Base-by-base conservation (phyloP, 2,888 invertebrate species). In the Nezara viridula region DNA sequence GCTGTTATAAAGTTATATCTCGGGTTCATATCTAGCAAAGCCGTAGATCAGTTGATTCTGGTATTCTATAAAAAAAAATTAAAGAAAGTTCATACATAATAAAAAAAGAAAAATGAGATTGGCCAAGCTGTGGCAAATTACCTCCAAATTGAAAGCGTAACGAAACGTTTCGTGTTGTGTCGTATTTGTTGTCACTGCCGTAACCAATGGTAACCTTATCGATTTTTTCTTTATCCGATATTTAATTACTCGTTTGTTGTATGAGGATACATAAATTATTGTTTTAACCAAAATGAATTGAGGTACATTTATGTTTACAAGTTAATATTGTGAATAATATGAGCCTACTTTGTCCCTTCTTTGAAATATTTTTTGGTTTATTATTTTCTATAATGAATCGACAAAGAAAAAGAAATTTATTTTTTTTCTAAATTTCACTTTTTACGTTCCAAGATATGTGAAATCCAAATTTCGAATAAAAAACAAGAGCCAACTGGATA, bases 121-220 rank as follows among this genome's bases (percentile, higher is more conserved):
- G 66, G 37, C 0, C 32, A 73, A 37, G 66, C 6, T 32, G 1
- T 73, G 66, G 32, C 1, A 37, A 73, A 27, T 27, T 60, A 60
- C 27, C 27, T 40, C 44, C 16, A 85, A 47, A 85, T 85, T 85
- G 85, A 49, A 44, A 50, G 44, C 47, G 44, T 85, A 73, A 73
- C 66, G 85, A 27, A 85, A 85, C 7, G 50, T 49, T 85, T 85
- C 85, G 47, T 50, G 85, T 44, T 10, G 27, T 24, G 47, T 50
- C 50, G n/a, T 47, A 27, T 47, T 85, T 85, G 47, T 85, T 85
- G 50, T 16, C 27, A 19, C 0, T 24, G 50, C 32, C 19, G 85
- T 85, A 85, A n/a, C 85, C 44, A 47, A 27, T 2, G 47, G 37
- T 85, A 21, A 73, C 66, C 7, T 2, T 1, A 73, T 73, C 66